Percentiles rank a stretch among this genome's conserved stretches.
phyloP scores from a whole-genome alignment of 1,140 invertebrate species.

The Rhizoglyphus robini region DNA sequence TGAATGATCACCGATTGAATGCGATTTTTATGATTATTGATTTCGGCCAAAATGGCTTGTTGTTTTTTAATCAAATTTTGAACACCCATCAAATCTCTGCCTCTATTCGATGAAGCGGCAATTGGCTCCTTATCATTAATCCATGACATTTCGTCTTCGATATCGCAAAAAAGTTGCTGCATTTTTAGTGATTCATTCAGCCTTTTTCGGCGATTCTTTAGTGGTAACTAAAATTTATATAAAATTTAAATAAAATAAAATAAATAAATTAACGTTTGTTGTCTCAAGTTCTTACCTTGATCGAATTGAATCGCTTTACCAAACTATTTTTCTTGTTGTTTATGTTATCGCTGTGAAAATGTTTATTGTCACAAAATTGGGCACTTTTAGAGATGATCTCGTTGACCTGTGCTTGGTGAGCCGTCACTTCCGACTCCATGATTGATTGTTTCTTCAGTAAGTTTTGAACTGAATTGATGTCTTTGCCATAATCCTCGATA shows the following conservation, averaged over 20 bases:
- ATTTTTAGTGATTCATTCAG: constrained; percentile 76
- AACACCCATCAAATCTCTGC: constrained; percentile 92
- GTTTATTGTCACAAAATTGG: constrained; percentile 74
- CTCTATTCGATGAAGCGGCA: constrained; percentile 88
- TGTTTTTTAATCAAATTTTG: constrained; percentile 99
- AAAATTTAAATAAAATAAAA: constrained; percentile 33
- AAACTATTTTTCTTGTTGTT: constrained; percentile 51
- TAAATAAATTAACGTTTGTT: not conserved
- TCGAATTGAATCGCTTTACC: constrained; percentile 37
- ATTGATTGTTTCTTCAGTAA: constrained; percentile 93
- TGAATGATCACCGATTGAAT: constrained; percentile 73
- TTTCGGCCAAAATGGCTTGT: constrained; percentile 90
- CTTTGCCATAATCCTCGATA: constrained; percentile 93
- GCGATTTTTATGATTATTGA: constrained; percentile 90
- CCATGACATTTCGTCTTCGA: constrained; percentile 98
- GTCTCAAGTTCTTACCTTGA: no score
- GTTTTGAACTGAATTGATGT: constrained; percentile 59
- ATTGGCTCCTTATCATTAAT: constrained; percentile 98
- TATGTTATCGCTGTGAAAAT: constrained; percentile 95
- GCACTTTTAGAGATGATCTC: constrained; percentile 67
- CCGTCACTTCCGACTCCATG: constrained; percentile 82
- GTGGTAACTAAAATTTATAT: constrained; percentile 70
- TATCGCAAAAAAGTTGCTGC: constrained; percentile 89
- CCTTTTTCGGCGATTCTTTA: constrained; percentile 73
- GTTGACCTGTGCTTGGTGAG: constrained; percentile 89